Evolutionary conservation across 2,888 invertebrate species (phyloP).

Genomic region (Stenodera caucasica): DNA sequence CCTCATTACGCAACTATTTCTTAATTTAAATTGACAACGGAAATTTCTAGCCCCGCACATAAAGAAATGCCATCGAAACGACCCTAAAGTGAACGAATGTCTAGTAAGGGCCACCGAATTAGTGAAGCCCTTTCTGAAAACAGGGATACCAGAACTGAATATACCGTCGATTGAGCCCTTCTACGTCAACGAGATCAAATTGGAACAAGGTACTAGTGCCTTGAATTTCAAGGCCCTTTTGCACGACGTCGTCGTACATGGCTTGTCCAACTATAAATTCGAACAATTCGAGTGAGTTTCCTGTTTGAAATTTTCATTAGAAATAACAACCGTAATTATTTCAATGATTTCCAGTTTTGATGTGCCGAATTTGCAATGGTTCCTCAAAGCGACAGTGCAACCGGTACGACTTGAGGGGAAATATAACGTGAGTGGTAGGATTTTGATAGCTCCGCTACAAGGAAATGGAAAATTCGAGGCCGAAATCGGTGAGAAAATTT

Average conservation of each 20-base stretch:
- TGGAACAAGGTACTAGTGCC: conserved; percentile 39
- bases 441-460: conserved; percentile 45
- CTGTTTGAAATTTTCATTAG: too few species aligned
- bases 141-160: conserved; percentile 48
- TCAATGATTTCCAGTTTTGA: too few species aligned
- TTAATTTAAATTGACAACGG: not conserved
- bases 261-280: conserved; percentile 37
- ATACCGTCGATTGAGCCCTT: conserved; percentile 47
- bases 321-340: too few species aligned
- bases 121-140: conserved; percentile 40
- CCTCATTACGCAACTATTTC: not conserved
- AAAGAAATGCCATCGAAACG: conserved; percentile 39
- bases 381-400: conserved; percentile 34
- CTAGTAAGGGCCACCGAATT: conserved; percentile 40
- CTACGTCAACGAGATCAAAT: conserved; percentile 37
- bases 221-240: conserved; percentile 40
- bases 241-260: conserved; percentile 35
- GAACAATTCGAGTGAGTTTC: conserved; percentile 40
- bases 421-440: conserved; percentile 44
- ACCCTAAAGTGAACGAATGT: conserved; percentile 46
- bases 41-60: conserved; percentile 18
- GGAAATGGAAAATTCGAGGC: conserved; percentile 41
- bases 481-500: conserved; percentile 34
- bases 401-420: conserved; percentile 38
- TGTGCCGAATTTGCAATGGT: conserved; percentile 39